Conservation (phyloP, 2,797 vertebrate genomes). For the Cyclura pinguis region DNA sequence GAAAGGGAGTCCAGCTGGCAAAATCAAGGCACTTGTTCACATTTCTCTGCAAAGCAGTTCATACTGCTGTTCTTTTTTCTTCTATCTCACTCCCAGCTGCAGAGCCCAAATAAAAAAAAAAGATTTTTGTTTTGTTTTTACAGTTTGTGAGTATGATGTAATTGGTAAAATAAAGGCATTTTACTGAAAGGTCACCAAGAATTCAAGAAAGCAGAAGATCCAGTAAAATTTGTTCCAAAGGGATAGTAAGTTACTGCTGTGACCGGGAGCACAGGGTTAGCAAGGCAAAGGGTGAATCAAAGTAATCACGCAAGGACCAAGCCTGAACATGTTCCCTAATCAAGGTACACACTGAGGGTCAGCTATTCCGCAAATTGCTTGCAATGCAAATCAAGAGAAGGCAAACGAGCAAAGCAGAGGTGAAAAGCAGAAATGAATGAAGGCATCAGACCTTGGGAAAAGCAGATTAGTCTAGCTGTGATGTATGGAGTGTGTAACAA, state of each 20-base stretch:
- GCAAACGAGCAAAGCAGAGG: not conserved
- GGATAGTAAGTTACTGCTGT: not conserved
- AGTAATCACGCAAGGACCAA: not conserved
- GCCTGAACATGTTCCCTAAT: conserved; percentile 15
- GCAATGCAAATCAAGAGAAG: conserved; percentile 1
- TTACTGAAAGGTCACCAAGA: not conserved
- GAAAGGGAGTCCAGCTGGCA: conserved; percentile 33
- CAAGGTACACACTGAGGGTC: not conserved
- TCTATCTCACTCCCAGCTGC: not conserved
- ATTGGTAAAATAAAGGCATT: conserved; percentile 18
- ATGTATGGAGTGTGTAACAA: not conserved
- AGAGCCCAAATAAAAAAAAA: not conserved
- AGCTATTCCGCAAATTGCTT: conserved; percentile 7
- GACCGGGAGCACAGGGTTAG: conserved; percentile 14
- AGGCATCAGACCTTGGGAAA: not conserved
- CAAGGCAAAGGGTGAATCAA: conserved; percentile 5
- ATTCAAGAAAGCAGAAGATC: conserved; percentile 8
- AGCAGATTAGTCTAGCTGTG: not conserved
- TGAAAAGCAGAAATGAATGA: not conserved
- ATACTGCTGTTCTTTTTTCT: not conserved
- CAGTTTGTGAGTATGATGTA: not conserved
- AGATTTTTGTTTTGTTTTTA: conserved; percentile 36
- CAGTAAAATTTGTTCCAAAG: conserved; percentile 16
- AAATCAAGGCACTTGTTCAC: conserved; percentile 17
- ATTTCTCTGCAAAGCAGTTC: not conserved